Evolutionary conservation across 2,888 invertebrate genomes (phyloP).

Genomic region (Coecobrya sp.): DNA sequence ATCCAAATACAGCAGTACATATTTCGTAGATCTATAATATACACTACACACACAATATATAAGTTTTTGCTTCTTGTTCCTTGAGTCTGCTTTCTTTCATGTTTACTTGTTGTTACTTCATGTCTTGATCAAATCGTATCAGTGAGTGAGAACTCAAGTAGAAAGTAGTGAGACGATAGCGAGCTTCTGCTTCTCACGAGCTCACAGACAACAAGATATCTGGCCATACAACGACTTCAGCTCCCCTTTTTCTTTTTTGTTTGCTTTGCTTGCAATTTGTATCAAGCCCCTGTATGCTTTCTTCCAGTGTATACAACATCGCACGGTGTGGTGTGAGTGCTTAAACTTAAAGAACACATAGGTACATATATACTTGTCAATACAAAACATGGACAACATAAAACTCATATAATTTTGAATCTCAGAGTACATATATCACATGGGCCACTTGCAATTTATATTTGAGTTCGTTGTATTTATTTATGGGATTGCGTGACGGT

Average conservation of each 20-base stretch:
- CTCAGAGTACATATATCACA: neutral
- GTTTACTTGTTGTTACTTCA: conserved; percentile 69
- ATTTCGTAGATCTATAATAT: neutral
- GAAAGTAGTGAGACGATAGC: conserved; percentile 44
- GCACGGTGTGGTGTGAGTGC: neutral
- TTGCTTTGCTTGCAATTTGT: conserved; percentile 68
- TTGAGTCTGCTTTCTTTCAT: conserved; percentile 54
- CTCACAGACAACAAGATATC: conserved; percentile 27
- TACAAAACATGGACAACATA: conserved; percentile 4
- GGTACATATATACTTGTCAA: neutral
- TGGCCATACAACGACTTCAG: conserved; percentile 30
- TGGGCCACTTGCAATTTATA: neutral
- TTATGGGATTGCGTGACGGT: conserved; percentile 70
- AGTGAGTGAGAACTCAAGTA: conserved; percentile 59
- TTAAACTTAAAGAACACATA: neutral
- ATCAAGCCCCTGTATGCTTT: conserved; percentile 20
- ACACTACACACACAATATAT: neutral
- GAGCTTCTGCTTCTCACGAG: conserved; percentile 22
- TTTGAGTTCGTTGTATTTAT: neutral
- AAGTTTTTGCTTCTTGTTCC: conserved; percentile 37
- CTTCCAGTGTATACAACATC: neutral
- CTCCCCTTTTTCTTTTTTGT: conserved; percentile 53
- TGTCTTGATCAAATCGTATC: conserved; percentile 73
- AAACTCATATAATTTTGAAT: conserved; percentile 47
- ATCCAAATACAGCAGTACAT: neutral